Evolutionary conservation across 1,140 invertebrate species (phyloP), one percentile per base, ranked within the genome.

Genomic region (Rhynchophorus ferrugineus): DNA sequence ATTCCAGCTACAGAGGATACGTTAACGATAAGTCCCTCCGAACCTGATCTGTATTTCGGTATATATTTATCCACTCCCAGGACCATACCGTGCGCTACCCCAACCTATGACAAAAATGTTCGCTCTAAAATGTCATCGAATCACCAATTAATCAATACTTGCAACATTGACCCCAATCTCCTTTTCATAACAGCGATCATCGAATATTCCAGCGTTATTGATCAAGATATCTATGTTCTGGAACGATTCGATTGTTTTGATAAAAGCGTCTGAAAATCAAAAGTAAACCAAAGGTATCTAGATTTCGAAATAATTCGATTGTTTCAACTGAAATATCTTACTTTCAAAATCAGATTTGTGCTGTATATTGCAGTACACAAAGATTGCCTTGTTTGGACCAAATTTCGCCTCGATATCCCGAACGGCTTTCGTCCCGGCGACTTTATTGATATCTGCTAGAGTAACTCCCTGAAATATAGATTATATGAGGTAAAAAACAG

Each of bases 101-200:
- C 62, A 44, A 60, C 63, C 64, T 66, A 46, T 7, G 48, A 58
- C 21, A 24, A 18, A 45, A 42, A 8, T 41, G 11, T 43, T 22
- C 6, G 6, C 6, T 17, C 20, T 3, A 5, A 17, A 19, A 5
- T 17, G 8, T 13, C 16, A 21, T 19, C 9, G 19, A 14, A 8
- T 39, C 6, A 42, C 19, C 16, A 9, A 9, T 3, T 17, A 17
- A 42, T 42, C 18, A 14, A 39, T 38, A 65, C 70, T 69, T 62
- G 76, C 75, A 47, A 76, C 56, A 57, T 77, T 76, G 8, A 76
- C 65, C 5, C 66, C 61, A 22, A 76, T 68, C 62, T 73, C 66
- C 39, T 57, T 65, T 74, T 69, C 16, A 75, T 58, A n/a, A n/a
- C n/a, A n/a, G n/a, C n/a, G n/a, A n/a, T n/a, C n/a, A n/a, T n/a